Conservation (phyloP, 2,113 vertebrate genomes). For the Oophaga pumilio region DNA sequence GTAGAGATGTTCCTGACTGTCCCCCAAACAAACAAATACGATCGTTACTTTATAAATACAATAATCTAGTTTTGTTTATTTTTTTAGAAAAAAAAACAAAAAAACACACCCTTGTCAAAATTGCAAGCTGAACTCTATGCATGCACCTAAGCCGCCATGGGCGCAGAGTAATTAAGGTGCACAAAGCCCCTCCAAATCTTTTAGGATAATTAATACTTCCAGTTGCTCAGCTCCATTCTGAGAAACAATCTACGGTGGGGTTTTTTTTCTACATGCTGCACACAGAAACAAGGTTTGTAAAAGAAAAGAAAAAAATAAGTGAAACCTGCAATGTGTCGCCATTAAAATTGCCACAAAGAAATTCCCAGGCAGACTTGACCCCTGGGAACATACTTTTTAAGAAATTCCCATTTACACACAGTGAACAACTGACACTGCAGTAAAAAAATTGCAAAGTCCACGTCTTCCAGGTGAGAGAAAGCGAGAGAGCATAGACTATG, state of each 20-base stretch:
- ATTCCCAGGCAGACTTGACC: no score
- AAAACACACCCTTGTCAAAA: background rate
- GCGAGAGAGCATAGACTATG: no score
- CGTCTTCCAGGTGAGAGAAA: no score
- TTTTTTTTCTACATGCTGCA: no score
- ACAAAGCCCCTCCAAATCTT: background rate
- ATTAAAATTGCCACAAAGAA: no score
- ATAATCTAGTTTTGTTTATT: conserved; percentile 19
- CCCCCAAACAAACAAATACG: no score
- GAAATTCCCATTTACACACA: no score
- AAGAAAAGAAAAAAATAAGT: background rate
- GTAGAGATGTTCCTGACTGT: no score
- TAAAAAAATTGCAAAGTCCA: no score
- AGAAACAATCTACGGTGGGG: background rate
- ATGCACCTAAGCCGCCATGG: conserved; percentile 12
- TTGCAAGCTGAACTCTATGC: background rate
- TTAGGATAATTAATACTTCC: conserved; percentile 11
- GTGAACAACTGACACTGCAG: no score
- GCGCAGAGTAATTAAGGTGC: background rate
- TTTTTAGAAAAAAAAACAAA: background rate
- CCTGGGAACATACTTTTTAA: no score
- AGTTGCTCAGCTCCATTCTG: background rate
- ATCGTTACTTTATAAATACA: background rate
- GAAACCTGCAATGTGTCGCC: no score
- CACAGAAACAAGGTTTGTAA: background rate